Percentiles rank a stretch among this genome's conserved stretches.
Conservation (phyloP, 2,113 vertebrate genomes). For the Coregonus clupeaformis region DNA sequence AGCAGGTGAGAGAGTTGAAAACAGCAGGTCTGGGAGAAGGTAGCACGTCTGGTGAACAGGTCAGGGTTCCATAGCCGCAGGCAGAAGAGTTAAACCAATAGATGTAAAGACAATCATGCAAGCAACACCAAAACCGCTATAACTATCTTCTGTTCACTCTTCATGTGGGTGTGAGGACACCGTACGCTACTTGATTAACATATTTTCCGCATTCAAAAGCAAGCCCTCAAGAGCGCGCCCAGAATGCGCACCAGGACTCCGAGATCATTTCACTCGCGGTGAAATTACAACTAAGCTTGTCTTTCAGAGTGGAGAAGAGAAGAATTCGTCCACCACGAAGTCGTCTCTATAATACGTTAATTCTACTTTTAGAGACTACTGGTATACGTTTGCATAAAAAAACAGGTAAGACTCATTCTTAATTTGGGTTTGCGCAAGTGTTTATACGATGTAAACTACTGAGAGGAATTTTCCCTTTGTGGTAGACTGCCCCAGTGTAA, state of each 20-base stretch:
- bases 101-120: too few relatives aligned
- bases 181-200: not conserved
- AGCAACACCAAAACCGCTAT: too few relatives aligned
- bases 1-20: too few relatives aligned
- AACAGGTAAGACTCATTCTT: not conserved
- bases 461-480: not conserved
- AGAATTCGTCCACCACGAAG: not conserved
- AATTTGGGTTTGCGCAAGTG: not conserved
- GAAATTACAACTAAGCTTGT: not conserved
- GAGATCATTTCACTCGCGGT: not conserved
- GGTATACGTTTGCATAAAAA: not conserved
- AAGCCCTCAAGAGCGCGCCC: not conserved
- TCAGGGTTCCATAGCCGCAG: too few relatives aligned
- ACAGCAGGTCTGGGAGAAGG: too few relatives aligned
- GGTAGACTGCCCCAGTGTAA: not conserved
- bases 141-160: too few relatives aligned
- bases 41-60: too few relatives aligned
- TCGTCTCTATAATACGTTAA: not conserved
- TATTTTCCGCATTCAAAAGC: slow-evolving; percentile 11
- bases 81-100: too few relatives aligned
- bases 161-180: too few relatives aligned
- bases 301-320: not conserved
- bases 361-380: not conserved
- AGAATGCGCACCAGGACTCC: not conserved
- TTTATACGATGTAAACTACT: not conserved